phyloP scores from a whole-genome alignment of 2,797 vertebrate genomes.

The Paedocypris micromegethes region DNA sequence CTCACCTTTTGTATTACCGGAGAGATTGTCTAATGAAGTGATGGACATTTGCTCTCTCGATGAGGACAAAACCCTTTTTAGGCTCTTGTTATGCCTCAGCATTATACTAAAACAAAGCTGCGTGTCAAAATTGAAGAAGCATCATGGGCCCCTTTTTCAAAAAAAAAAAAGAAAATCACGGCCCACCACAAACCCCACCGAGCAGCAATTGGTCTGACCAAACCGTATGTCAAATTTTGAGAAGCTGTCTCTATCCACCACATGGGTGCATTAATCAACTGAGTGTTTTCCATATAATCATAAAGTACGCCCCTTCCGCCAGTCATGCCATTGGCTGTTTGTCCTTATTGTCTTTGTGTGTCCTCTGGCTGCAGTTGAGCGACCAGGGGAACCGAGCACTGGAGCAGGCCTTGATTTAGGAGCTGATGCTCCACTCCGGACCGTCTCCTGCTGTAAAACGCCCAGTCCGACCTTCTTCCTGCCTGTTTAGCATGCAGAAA shows the following conservation, averaged over 20 bases:
- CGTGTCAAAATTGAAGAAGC: slow-evolving; percentile 21
- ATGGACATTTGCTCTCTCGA: slow-evolving; percentile 23
- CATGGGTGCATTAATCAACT: slow-evolving; percentile 48
- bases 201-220: slow-evolving; percentile 33
- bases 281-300: slow-evolving; percentile 54
- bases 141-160: slow-evolving; percentile 16
- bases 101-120: slow-evolving; percentile 23
- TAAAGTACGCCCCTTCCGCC: slow-evolving; percentile 46
- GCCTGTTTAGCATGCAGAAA: slow-evolving; percentile 64
- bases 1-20: slow-evolving; percentile 44
- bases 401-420: slow-evolving; percentile 41
- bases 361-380: slow-evolving; percentile 36
- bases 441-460: slow-evolving; percentile 42
- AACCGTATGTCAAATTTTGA: slow-evolving; percentile 40
- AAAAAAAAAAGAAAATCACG: not conserved
- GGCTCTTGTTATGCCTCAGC: slow-evolving; percentile 21
- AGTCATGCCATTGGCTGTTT: slow-evolving; percentile 43
- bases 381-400: slow-evolving; percentile 25
- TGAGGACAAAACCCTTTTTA: slow-evolving; percentile 26
- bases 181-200: slow-evolving; percentile 18
- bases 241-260: slow-evolving; percentile 33
- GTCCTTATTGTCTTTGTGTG: slow-evolving; percentile 50
- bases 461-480: slow-evolving; percentile 59
- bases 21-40: slow-evolving; percentile 42
- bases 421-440: slow-evolving; percentile 34